Percentiles rank a stretch among this genome's conserved stretches.
Conservation (phyloP, 2,797 vertebrate species). For the Luscinia megarhynchos region DNA sequence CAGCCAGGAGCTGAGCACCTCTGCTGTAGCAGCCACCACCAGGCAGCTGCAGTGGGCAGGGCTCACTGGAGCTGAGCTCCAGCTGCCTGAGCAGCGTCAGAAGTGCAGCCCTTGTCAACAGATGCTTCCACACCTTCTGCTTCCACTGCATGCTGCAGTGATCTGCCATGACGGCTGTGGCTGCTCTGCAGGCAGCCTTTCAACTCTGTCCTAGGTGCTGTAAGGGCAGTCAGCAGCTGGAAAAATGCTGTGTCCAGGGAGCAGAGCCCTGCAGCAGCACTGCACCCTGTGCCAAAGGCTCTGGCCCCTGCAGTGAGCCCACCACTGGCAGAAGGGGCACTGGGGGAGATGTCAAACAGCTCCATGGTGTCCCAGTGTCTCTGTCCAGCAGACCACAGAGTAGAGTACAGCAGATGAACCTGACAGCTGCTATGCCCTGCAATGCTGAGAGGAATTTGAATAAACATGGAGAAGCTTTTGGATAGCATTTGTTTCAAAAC, state of each 20-base stretch:
- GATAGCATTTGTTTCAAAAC: background rate
- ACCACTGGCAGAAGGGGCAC: rapidly evolving
- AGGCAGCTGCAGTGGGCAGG: background rate
- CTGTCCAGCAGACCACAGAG: rapidly evolving
- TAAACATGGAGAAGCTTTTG: background rate
- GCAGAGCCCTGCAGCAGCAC: rapidly evolving
- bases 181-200: background rate
- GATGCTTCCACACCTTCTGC: background rate
- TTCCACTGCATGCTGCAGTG: rapidly evolving
- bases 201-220: rapidly evolving
- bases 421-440: rapidly evolving
- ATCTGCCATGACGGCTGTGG: rapidly evolving
- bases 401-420: rapidly evolving
- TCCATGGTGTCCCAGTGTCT: rapidly evolving
- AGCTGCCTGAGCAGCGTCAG: rapidly evolving
- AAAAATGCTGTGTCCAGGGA: rapidly evolving
- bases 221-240: rapidly evolving
- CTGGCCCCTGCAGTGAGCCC: rapidly evolving
- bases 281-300: too few species aligned
- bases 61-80: background rate
- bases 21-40: rapidly evolving
- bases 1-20: rapidly evolving
- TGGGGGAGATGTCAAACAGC: rapidly evolving
- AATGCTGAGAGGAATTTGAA: background rate
- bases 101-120: rapidly evolving